These are phyloP conservation scores for Protonibea diacanthus DNA, from an alignment of 2,797 vertebrate genomes.

Conservation along the genomic window DNA sequence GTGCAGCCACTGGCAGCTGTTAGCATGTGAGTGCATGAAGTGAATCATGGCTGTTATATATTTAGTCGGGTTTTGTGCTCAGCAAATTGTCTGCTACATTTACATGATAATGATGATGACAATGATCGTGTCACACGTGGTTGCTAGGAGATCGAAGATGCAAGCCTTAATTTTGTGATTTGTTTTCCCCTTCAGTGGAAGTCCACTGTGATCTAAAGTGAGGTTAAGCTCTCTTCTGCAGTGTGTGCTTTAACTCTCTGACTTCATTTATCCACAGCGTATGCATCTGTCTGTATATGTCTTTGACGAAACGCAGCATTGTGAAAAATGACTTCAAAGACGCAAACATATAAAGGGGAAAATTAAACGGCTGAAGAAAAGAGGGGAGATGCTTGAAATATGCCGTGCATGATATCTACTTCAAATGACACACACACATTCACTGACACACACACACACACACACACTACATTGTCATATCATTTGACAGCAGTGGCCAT, in stretches of 20 bases:
- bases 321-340: conserved; percentile 16
- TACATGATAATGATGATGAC: conserved; percentile 35
- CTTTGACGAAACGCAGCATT: conserved; percentile 8
- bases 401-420: conserved; percentile 26
- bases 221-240: conserved; percentile 21
- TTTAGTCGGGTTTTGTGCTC: conserved; percentile 20
- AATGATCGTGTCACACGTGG: conserved; percentile 30
- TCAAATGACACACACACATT: conserved; percentile 6
- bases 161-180: conserved; percentile 22
- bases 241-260: background rate
- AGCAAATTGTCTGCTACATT: conserved; percentile 20
- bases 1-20: too few relatives aligned
- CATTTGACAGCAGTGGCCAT: conserved; percentile 62
- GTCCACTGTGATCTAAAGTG: conserved; percentile 42
- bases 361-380: background rate
- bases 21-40: background rate
- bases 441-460: conserved; percentile 7
- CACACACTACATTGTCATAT: conserved; percentile 34
- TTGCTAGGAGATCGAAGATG: conserved; percentile 38
- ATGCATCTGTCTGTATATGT: background rate
- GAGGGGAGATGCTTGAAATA: conserved; percentile 6
- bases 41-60: conserved; percentile 11
- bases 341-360: conserved; percentile 7
- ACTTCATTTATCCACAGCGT: background rate
- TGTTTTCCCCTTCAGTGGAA: conserved; percentile 21